Evolutionary conservation across 2,797 vertebrate species (phyloP).

Genomic region (Carcharodon carcharias): DNA sequence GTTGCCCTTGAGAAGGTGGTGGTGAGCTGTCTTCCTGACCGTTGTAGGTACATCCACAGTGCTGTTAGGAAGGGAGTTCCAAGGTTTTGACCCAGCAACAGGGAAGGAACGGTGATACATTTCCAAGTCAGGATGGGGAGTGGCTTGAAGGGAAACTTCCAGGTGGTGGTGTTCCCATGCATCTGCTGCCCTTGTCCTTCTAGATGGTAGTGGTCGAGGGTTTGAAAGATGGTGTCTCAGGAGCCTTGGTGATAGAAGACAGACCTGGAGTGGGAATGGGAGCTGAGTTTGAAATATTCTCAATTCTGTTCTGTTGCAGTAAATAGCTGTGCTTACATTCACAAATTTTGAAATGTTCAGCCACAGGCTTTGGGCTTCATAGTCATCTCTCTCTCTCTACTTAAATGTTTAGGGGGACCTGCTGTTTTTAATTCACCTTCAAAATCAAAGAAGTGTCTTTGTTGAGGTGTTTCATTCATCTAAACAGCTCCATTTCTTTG

Average conservation of each 20-base stretch:
- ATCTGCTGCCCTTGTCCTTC: too few relatives aligned
- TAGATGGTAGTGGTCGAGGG: too few relatives aligned
- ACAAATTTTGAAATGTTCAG: neutral
- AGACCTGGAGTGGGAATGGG: neutral
- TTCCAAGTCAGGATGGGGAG: too few relatives aligned
- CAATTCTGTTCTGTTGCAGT: neutral
- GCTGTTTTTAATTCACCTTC: neutral
- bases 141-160: too few relatives aligned
- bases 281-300: neutral
- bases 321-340: neutral
- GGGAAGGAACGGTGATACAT: too few relatives aligned
- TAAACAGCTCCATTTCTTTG: neutral
- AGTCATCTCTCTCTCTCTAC: neutral
- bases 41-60: too few relatives aligned
- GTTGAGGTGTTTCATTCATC: neutral
- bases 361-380: neutral
- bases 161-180: too few relatives aligned
- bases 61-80: too few relatives aligned
- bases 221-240: too few relatives aligned
- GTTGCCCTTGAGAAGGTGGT: too few relatives aligned
- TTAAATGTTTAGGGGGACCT: neutral
- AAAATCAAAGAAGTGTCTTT: neutral
- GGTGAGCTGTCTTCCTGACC: too few relatives aligned
- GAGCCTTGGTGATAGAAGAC: neutral
- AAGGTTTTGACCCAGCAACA: too few relatives aligned